These are phyloP conservation scores for Dusona sp. DNA, from an alignment of 2,888 invertebrate genomes.

Conservation along the genomic window DNA sequence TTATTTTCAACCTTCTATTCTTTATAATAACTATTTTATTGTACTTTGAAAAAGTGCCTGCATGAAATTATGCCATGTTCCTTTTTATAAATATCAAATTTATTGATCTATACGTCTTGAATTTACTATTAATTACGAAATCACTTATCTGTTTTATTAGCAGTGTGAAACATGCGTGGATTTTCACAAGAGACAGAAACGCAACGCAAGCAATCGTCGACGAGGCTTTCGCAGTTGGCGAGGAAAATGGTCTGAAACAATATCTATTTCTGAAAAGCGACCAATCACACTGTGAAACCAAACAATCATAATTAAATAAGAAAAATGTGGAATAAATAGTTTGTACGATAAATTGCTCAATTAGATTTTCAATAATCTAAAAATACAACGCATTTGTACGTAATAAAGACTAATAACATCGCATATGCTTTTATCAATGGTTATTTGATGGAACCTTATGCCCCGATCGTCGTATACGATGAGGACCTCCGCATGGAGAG, in stretches of 20 bases:
- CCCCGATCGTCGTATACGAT: too few species aligned
- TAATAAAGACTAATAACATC: too few species aligned
- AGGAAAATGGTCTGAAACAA: not conserved
- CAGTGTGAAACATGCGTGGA: conserved; percentile 86
- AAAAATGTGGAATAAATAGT: not conserved
- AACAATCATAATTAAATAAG: not conserved
- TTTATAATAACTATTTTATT: too few species aligned
- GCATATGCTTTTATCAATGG: not conserved
- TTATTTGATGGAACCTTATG: not conserved
- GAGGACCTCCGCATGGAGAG: too few species aligned
- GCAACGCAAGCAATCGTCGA: conserved; percentile 87
- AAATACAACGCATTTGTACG: too few species aligned
- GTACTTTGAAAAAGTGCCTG: conserved; percentile 73
- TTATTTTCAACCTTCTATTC: too few species aligned
- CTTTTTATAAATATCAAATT: conserved; percentile 85
- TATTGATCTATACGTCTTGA: conserved; percentile 88
- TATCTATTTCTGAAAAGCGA: not conserved
- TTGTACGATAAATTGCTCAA: not conserved
- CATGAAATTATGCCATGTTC: not conserved
- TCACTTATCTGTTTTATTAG: conserved; percentile 64
- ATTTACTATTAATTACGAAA: conserved; percentile 58
- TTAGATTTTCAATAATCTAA: not conserved
- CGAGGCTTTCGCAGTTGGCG: conserved; percentile 85
- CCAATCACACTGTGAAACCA: not conserved
- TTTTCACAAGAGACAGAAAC: conserved; percentile 87